Percentiles rank a stretch among this genome's conserved stretches.
These are phyloP conservation scores for Myripristis jacobus DNA, from an alignment of 2,797 vertebrate species.

Conservation along the genomic window DNA sequence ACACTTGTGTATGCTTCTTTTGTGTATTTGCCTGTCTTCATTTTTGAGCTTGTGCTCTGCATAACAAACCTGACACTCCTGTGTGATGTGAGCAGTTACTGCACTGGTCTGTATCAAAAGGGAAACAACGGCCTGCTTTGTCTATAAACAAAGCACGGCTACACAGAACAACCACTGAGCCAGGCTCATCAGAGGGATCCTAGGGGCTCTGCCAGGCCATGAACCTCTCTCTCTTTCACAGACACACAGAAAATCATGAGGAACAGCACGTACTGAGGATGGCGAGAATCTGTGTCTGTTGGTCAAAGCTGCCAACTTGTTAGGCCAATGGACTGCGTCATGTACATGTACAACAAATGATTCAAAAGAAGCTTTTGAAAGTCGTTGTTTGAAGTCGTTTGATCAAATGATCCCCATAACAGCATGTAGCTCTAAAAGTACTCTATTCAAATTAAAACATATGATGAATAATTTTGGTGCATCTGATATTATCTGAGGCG, in stretches of 20 bases:
- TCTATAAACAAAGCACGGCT: conserved; percentile 15
- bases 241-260: conserved; percentile 1
- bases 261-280: conserved; percentile 4
- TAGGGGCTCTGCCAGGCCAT: background rate
- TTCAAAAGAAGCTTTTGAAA: conserved; percentile 18
- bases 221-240: background rate
- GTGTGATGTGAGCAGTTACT: background rate
- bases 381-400: conserved; percentile 32
- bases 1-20: background rate
- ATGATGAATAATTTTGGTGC: background rate
- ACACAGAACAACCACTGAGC: conserved; percentile 1
- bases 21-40: background rate
- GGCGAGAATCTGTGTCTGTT: background rate
- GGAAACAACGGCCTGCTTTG: conserved; percentile 34
- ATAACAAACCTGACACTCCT: conserved; percentile 5
- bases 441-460: conserved; percentile 18
- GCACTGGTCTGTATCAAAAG: conserved; percentile 9
- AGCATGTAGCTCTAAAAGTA: conserved; percentile 8
- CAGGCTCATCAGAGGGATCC: conserved; percentile 32
- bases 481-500: background rate
- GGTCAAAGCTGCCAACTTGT: conserved; percentile 12
- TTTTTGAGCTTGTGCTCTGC: conserved; percentile 1
- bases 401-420: conserved; percentile 24
- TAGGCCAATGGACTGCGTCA: background rate
- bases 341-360: background rate